These are phyloP conservation scores for Ypsolopha sequella DNA, from an alignment of 2,888 invertebrate species.

Conservation along the genomic window DNA sequence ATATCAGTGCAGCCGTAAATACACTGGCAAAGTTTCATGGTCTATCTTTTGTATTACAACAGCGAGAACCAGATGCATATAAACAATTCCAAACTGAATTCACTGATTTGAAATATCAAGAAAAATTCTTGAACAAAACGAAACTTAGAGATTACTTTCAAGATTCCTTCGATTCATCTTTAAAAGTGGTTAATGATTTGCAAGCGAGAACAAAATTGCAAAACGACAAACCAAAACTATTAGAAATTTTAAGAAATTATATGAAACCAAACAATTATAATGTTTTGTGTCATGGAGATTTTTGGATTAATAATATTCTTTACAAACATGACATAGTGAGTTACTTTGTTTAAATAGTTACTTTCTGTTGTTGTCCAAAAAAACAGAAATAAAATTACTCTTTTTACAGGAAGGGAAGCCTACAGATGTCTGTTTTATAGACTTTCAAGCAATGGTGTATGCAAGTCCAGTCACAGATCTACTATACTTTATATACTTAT, in stretches of 20 bases:
- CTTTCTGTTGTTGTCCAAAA: background rate
- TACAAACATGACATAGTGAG: constrained; percentile 23
- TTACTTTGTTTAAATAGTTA: background rate
- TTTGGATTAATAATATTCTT: constrained; percentile 49
- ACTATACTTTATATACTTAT: constrained; percentile 39
- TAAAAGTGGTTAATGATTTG: constrained; percentile 27
- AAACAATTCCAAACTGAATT: constrained; percentile 25
- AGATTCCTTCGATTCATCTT: constrained; percentile 44
- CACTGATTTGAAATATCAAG: constrained; percentile 39
- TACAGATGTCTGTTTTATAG: constrained; percentile 39
- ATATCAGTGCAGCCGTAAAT: constrained; percentile 28
- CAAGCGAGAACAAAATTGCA: constrained; percentile 30
- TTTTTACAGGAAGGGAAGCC: constrained; percentile 30
- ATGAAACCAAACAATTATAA: constrained; percentile 28
- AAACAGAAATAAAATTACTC: background rate
- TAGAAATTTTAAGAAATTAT: constrained; percentile 34
- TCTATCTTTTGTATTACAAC: constrained; percentile 37
- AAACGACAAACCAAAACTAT: constrained; percentile 24
- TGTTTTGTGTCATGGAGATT: constrained; percentile 55
- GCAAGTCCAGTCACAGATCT: constrained; percentile 47
- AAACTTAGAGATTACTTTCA: constrained; percentile 41
- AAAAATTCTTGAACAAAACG: constrained; percentile 40
- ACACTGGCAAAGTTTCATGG: constrained; percentile 53
- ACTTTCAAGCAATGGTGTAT: constrained; percentile 51
- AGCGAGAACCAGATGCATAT: constrained; percentile 21